Evolutionary conservation across 2,797 vertebrate species (phyloP), one percentile per base, ranked within the genome.

Genomic region (Megalops cyprinoides): DNA sequence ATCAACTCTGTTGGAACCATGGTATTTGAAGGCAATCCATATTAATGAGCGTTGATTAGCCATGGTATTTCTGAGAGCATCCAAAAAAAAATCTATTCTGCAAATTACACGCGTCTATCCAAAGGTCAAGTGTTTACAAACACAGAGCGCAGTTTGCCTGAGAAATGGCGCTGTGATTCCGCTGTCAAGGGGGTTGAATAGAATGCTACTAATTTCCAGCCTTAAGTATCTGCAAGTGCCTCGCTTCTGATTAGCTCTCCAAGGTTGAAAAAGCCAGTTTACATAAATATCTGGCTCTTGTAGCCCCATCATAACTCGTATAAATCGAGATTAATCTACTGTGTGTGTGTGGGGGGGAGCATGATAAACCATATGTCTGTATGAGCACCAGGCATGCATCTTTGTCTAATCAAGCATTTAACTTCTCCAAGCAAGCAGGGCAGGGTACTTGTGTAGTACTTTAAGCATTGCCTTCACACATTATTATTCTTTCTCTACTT

Each of bases 91-190:
- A 85, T 86, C 79, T 75, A n/a, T 79, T 85, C 77, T 58, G 76
- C 46, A 85, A 87, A 86, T 85, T 88, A 81, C 79, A 80, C 20
- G 79, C 82, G 74, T 75, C 74, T 60, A 55, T 83, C 76, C 25
- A 87, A 86, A 89, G 84, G 85, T 88, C 83, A 90, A 87, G 84
- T 85, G 79, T 84, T 82, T 85, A 84, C 80, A 85, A 86, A 87
- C 39, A 84, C 55, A 44, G 71, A 49, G 85, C 67, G 46, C 44
- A 67, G 83, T 81, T 82, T 79, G 46, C 55, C 82, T 81, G 67
- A 81, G 76, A 82, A 82, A 80, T 71, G 51, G 76, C 49, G 67
- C 71, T 82, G 83, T 78, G 78, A 84, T 85, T 81, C 78, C 49
- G 56, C 60, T 80, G 55, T 85, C 74, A 67, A 76, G 76, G 65